Evolutionary conservation across 2,113 vertebrate genomes (phyloP).

Genomic region (Rhodinocichla rosea): DNA sequence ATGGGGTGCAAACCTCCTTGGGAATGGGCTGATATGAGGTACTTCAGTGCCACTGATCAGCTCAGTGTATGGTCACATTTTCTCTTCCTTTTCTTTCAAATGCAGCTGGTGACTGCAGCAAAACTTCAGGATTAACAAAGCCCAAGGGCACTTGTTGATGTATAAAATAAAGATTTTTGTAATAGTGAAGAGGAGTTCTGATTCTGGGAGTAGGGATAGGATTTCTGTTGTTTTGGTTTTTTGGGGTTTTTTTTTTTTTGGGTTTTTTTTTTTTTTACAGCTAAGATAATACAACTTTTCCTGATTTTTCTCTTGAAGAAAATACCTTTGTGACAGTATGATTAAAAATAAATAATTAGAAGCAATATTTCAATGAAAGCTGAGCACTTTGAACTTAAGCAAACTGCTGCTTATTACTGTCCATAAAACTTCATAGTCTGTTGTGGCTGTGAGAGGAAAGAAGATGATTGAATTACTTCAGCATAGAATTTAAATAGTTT

Average conservation of each 20-base stretch:
- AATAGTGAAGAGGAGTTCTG: neutral
- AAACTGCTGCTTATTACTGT: neutral
- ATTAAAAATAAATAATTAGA: neutral
- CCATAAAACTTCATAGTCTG: neutral
- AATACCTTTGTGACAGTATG: neutral
- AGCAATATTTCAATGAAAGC: neutral
- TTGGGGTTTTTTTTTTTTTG: no score
- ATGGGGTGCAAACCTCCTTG: rapidly evolving
- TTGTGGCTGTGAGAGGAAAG: neutral
- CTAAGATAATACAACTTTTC: neutral
- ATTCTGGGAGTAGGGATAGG: rapidly evolving
- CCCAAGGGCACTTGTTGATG: neutral
- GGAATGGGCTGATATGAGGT: rapidly evolving
- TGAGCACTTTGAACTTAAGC: neutral
- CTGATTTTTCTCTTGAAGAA: neutral
- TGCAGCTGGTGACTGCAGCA: neutral
- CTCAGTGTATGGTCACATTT: rapidly evolving
- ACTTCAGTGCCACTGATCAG: neutral
- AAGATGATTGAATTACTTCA: neutral
- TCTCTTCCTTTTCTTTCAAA: neutral
- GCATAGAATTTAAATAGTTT: neutral
- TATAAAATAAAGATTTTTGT: neutral
- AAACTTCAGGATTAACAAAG: neutral
- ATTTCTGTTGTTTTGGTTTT: no score
- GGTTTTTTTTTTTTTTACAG: neutral